Percentiles rank a stretch among this genome's conserved stretches.
These are phyloP conservation scores for Gortyna flavago DNA, from an alignment of 2,888 invertebrate species.

Conservation along the genomic window DNA sequence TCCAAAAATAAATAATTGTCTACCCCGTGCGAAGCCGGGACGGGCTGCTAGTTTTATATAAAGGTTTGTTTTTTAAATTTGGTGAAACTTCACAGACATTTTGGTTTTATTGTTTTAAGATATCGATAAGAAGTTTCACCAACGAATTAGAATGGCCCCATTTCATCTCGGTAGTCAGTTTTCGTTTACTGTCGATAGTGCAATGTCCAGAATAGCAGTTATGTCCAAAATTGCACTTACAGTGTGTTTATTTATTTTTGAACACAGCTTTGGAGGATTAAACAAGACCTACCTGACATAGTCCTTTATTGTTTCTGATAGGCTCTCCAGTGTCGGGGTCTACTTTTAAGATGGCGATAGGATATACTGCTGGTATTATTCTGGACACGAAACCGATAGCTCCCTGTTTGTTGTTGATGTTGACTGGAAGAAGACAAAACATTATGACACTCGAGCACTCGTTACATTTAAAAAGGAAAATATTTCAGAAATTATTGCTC, in stretches of 20 bases:
- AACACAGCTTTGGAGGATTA: neutral
- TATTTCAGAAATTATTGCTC: neutral
- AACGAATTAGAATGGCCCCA: no score
- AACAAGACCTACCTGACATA: constrained; percentile 91
- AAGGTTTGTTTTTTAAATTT: neutral
- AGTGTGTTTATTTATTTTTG: neutral
- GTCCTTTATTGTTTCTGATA: constrained; percentile 95
- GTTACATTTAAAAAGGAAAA: neutral
- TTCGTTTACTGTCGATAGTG: no score
- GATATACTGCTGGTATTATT: constrained; percentile 97
- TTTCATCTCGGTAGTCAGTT: neutral
- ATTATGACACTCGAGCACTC: no score
- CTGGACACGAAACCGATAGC: constrained; percentile 98
- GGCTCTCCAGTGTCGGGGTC: constrained; percentile 97
- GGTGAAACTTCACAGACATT: neutral
- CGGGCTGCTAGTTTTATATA: no score
- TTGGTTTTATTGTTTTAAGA: neutral
- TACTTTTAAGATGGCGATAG: constrained; percentile 97
- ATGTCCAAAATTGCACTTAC: neutral
- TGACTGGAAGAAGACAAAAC: constrained; percentile 91
- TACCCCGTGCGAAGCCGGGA: no score
- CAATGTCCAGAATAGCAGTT: neutral
- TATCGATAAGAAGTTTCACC: neutral
- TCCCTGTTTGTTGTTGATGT: constrained; percentile 97
- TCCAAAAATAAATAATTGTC: no score